phyloP scores from a whole-genome alignment of 2,113 vertebrate genomes.

The Chrysemys picta region DNA sequence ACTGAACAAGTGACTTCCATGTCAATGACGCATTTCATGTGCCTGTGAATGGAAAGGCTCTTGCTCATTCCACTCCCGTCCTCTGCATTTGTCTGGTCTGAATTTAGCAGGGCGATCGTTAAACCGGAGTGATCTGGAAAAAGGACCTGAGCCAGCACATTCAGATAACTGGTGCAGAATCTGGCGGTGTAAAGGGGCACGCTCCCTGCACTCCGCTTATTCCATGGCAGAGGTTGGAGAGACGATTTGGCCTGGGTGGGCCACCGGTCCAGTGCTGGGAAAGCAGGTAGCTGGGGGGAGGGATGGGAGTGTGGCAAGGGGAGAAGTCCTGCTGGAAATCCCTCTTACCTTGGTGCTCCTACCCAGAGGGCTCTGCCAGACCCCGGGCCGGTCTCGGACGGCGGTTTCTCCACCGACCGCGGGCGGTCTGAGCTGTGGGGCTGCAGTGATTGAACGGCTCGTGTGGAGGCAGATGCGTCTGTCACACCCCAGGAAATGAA shows the following conservation, averaged over 20 bases:
- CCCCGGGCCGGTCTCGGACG: neutral
- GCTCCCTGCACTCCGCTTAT: rapidly evolving
- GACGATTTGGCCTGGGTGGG: rapidly evolving
- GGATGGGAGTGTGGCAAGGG: rapidly evolving
- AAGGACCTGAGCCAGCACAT: rapidly evolving
- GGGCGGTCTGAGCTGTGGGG: rapidly evolving
- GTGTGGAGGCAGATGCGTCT: no score
- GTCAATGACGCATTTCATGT: slow-evolving; percentile 17
- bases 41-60: slow-evolving; percentile 46
- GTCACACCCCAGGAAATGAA: neutral
- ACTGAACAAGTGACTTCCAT: slow-evolving; percentile 23
- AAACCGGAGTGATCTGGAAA: neutral
- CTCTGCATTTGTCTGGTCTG: neutral
- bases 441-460: no score
- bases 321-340: neutral
- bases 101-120: neutral
- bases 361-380: neutral
- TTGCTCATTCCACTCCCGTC: slow-evolving; percentile 21
- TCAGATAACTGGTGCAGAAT: neutral
- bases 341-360: rapidly evolving
- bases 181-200: rapidly evolving
- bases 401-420: neutral
- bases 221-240: neutral
- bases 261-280: neutral
- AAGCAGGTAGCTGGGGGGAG: neutral